These are phyloP conservation scores for Phytoseiulus persimilis DNA, from an alignment of 2,888 invertebrate genomes.

Conservation along the genomic window DNA sequence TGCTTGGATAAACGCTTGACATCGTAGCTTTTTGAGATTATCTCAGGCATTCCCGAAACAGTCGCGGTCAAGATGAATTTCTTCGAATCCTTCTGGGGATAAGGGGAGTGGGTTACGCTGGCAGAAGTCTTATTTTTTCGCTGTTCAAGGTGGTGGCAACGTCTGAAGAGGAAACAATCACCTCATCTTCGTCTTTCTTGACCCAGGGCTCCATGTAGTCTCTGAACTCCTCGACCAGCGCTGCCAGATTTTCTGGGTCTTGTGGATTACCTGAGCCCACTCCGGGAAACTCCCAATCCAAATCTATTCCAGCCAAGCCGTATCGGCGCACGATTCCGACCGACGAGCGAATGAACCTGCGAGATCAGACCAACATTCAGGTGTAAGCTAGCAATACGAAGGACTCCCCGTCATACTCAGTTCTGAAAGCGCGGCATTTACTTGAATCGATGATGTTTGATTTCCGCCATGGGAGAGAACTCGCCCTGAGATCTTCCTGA, in stretches of 20 bases:
- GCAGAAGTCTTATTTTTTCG: no score
- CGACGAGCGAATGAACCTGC: constrained; percentile 24
- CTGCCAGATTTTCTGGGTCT: neutral
- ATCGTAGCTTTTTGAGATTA: neutral
- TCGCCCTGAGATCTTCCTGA: neutral
- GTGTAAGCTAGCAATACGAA: neutral
- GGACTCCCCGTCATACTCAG: no score
- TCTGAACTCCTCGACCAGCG: neutral
- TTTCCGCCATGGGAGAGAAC: neutral
- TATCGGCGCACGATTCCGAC: constrained; percentile 23
- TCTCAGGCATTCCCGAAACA: neutral
- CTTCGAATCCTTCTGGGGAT: neutral
- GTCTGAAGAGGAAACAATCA: neutral
- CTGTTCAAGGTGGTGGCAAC: no score
- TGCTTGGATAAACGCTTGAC: constrained; percentile 15
- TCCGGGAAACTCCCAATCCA: constrained; percentile 7
- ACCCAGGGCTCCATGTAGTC: constrained; percentile 29
- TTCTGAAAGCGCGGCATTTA: neutral
- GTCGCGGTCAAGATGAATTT: constrained; percentile 16
- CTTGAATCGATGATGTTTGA: neutral
- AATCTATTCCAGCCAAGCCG: constrained; percentile 7
- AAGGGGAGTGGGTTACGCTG: no score
- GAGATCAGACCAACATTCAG: neutral
- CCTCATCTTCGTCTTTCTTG: constrained; percentile 19
- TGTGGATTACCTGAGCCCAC: neutral